These are phyloP conservation scores for Diadophis punctatus DNA, from an alignment of 2,113 vertebrate species.

Conservation along the genomic window DNA sequence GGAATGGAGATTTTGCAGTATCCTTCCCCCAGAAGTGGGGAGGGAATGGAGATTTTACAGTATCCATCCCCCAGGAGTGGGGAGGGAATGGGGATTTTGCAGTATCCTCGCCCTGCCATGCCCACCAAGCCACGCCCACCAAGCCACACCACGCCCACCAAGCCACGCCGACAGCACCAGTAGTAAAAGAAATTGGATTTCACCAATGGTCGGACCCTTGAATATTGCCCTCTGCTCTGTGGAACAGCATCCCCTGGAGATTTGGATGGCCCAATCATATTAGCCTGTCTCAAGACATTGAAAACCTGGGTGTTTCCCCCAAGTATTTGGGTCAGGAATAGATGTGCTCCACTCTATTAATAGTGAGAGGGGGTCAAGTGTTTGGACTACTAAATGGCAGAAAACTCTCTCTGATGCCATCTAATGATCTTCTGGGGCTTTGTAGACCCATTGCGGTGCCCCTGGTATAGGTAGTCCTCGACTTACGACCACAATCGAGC, in stretches of 20 bases:
- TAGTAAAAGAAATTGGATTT: too few species aligned
- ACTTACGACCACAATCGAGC: too few species aligned
- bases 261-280: not conserved
- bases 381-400: not conserved
- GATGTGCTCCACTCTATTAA: not conserved
- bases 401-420: not conserved
- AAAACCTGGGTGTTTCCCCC: not conserved
- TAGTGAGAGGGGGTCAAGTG: not conserved
- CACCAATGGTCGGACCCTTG: not conserved
- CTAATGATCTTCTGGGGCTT: not conserved
- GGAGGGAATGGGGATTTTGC: too few species aligned
- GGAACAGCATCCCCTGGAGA: not conserved
- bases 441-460: not conserved
- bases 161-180: too few species aligned
- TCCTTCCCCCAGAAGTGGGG: too few species aligned
- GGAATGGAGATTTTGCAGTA: too few species aligned
- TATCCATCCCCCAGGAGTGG: too few species aligned
- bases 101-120: too few species aligned
- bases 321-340: not conserved
- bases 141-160: too few species aligned
- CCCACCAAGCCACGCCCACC: too few species aligned
- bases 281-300: not conserved
- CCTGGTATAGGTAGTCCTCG: not conserved
- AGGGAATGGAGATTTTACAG: too few species aligned
- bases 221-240: not conserved